Evolutionary conservation across 1,140 invertebrate genomes (phyloP), one percentile per base, ranked within the genome.

Genomic region (Polypedilum pembai): DNA sequence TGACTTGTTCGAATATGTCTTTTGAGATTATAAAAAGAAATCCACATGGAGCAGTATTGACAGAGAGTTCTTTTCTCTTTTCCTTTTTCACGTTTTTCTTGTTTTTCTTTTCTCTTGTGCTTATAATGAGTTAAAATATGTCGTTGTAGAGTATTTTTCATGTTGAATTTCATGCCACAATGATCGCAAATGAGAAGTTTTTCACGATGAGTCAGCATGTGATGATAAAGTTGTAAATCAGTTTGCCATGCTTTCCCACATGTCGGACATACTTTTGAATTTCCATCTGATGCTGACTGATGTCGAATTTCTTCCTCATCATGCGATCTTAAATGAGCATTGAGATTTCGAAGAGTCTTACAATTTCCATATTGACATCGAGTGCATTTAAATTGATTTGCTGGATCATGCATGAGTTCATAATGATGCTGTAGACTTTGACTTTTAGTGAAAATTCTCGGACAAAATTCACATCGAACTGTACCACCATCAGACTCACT

Each of bases 141-240:
- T 1, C 18, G n/a, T n/a, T n/a, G 8, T 7, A 66, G 8, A 8
- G n/a, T 17, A 17, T 66, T 20, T 66, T 66, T 66, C n/a, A 18
- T 66, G 18, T 66, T 66, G 18, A 66, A 66, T 66, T n/a, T 66
- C 63, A 17, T 18, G 7, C n/a, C n/a, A 66, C 63, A 66, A 20
- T 66, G 18, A 66, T 66, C 63, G n/a, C 63, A 66, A 8, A 17
- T 17, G 18, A 66, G 63, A 1, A 17, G 63, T 8, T 66, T 66
- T 17, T 66, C 63, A 3, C 63, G 3, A 17, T 66, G 63, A 4
- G 63, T 66, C 3, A 18, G 18, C 63, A 66, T 17, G 8, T 66
- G 63, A 66, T 66, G 63, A 17, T 18, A 20, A 12, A 66, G n/a
- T n/a, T 66, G 63, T 1, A 18, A 3, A n/a, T 66, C 63, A 7